Conservation (phyloP, 2,113 vertebrate genomes). For the Chloropsis hardwickii region DNA sequence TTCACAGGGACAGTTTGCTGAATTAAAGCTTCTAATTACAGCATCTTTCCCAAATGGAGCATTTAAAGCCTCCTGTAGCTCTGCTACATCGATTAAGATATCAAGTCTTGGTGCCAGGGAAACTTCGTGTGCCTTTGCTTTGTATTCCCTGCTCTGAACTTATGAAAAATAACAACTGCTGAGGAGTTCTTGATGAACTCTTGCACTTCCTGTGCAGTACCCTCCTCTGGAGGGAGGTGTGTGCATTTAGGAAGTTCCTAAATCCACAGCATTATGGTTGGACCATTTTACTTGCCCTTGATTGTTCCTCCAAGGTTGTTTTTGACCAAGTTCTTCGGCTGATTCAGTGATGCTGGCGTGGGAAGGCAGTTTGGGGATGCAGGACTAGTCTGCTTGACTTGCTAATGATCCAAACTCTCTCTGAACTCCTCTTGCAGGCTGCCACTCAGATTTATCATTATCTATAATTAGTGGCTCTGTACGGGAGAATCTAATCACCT, state of each 20-base stretch:
- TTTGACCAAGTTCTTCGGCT: neutral
- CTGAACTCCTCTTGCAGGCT: neutral
- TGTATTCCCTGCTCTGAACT: neutral
- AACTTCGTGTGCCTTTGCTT: neutral
- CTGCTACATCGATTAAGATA: neutral
- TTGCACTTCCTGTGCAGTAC: neutral
- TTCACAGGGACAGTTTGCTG: neutral
- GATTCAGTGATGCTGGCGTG: neutral
- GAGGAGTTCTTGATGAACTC: neutral
- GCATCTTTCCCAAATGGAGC: neutral
- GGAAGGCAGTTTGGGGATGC: neutral
- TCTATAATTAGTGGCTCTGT: neutral
- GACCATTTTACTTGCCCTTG: neutral
- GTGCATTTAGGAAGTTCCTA: neutral
- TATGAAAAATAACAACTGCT: neutral
- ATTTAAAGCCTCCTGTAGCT: neutral
- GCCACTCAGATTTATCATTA: neutral
- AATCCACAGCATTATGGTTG: neutral
- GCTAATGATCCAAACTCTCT: neutral
- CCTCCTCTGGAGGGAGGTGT: neutral
- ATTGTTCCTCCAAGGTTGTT: neutral
- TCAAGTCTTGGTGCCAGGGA: neutral
- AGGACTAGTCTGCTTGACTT: neutral
- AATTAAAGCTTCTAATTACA: neutral
- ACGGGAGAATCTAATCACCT: slow-evolving; percentile 24